Conservation (phyloP, 2,888 invertebrate genomes). For the Liposcelis brunnea region DNA sequence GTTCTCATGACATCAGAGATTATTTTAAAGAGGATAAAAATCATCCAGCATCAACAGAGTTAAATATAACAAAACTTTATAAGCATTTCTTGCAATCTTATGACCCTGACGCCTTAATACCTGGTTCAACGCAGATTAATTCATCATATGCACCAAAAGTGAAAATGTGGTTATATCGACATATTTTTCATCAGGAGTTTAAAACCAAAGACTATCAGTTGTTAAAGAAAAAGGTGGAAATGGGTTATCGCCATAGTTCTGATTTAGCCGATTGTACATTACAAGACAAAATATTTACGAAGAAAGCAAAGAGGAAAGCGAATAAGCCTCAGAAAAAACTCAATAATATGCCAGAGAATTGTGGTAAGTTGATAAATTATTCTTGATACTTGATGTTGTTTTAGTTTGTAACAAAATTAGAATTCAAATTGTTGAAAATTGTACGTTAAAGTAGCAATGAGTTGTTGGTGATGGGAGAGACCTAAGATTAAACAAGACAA, state of each 20-base stretch:
- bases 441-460: no score
- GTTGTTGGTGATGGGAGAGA: no score
- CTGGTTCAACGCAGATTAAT: conserved; percentile 1
- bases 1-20: conserved; percentile 33
- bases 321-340: not conserved
- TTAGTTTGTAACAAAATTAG: no score
- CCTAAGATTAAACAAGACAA: no score
- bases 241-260: not conserved
- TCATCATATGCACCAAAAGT: not conserved
- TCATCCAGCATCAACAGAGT: conserved; percentile 32
- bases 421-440: no score
- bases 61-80: conserved; percentile 40
- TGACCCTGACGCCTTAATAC: conserved; percentile 27
- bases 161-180: conserved; percentile 3
- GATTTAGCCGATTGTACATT: conserved; percentile 3
- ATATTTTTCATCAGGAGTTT: conserved; percentile 4
- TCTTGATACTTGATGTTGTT: not conserved
- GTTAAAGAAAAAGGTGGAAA: conserved; percentile 1
- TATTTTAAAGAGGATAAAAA: conserved; percentile 35
- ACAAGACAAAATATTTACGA: conserved; percentile 6
- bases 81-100: conserved; percentile 36
- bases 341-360: not conserved
- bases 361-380: not conserved
- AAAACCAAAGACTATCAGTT: conserved; percentile 3
- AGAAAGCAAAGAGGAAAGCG: conserved; percentile 1